phyloP scores from a whole-genome alignment of 2,888 invertebrate genomes.

The Cancer borealis region DNA sequence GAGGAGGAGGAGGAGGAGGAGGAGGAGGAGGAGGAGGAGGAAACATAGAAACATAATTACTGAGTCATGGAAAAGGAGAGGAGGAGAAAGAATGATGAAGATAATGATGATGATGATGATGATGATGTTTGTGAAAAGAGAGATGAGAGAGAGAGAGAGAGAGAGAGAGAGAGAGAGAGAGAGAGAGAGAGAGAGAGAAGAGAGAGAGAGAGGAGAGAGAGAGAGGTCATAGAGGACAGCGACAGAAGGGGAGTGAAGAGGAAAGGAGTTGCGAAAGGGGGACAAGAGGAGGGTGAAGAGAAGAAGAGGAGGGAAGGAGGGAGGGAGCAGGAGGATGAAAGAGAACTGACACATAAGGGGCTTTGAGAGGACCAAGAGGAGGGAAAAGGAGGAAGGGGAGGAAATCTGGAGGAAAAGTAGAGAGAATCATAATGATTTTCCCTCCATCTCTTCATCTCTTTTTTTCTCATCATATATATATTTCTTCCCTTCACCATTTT shows the following conservation, averaged over 20 bases:
- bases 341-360: not conserved
- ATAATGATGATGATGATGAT: no score
- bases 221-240: not conserved
- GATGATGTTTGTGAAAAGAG: not conserved
- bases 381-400: not conserved
- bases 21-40: conserved; percentile 1
- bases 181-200: not conserved
- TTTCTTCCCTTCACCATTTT: not conserved
- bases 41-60: not conserved
- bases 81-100: no score
- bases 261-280: not conserved
- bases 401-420: not conserved
- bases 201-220: not conserved
- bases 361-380: not conserved
- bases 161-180: not conserved
- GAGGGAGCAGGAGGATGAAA: not conserved
- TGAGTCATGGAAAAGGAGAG: not conserved
- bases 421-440: not conserved
- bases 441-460: not conserved
- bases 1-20: conserved; percentile 20
- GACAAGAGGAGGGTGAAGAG: not conserved
- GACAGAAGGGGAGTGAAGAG: not conserved
- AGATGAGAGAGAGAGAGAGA: not conserved
- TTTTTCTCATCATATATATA: not conserved
- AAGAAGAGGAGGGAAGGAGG: not conserved